Percentiles rank a stretch among this genome's conserved stretches.
phyloP scores from a whole-genome alignment of 53 echinoderm and acorn worm species.

The Apostichopus leukothele region DNA sequence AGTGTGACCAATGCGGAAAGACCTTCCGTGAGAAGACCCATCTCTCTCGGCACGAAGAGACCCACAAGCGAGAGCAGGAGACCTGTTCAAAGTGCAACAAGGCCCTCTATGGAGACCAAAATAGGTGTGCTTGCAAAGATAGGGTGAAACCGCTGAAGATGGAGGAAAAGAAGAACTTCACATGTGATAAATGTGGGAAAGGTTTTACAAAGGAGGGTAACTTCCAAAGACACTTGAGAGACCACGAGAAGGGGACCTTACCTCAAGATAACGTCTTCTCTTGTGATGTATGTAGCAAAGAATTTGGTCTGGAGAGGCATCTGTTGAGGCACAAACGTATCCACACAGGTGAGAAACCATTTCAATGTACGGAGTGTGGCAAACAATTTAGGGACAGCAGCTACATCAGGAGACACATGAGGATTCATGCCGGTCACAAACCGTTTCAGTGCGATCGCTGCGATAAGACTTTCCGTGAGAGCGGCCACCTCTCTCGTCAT shows the following conservation, averaged over 20 bases:
- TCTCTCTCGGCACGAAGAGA: slow-evolving; percentile 25
- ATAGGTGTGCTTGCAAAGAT: slow-evolving; percentile 4
- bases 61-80: slow-evolving; percentile 35
- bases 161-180: slow-evolving; percentile 17
- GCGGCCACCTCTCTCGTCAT: slow-evolving; percentile 50
- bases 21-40: slow-evolving; percentile 44
- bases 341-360: slow-evolving; percentile 49
- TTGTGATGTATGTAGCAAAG: slow-evolving; percentile 24
- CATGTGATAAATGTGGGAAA: slow-evolving; percentile 33
- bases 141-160: neutral
- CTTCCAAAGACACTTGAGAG: slow-evolving; percentile 24
- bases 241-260: slow-evolving; percentile 23
- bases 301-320: slow-evolving; percentile 22
- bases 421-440: slow-evolving; percentile 51
- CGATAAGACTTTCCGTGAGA: slow-evolving; percentile 48
- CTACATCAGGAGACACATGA: slow-evolving; percentile 49
- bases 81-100: slow-evolving; percentile 21
- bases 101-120: slow-evolving; percentile 27
- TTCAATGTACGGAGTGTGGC: slow-evolving; percentile 47
- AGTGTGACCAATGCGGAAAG: slow-evolving; percentile 46
- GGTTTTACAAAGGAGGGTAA: slow-evolving; percentile 46
- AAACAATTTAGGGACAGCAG: slow-evolving; percentile 49
- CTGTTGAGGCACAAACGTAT: slow-evolving; percentile 34
- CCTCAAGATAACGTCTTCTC: neutral
- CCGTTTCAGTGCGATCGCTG: slow-evolving; percentile 56